Evolutionary conservation across 2,113 vertebrate species (phyloP).

Genomic region (Nycticryphes semicollaris): DNA sequence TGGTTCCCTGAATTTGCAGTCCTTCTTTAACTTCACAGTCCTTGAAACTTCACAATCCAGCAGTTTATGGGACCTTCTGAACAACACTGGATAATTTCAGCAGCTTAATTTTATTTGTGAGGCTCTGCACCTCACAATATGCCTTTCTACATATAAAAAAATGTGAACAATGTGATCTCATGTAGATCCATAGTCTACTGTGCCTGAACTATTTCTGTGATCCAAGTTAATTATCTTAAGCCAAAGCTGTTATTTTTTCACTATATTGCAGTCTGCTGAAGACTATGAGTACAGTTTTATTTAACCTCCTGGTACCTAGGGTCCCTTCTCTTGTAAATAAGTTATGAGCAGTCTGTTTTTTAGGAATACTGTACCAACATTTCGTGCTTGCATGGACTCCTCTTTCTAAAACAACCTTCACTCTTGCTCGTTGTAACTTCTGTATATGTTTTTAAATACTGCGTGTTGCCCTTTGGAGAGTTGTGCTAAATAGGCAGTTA

Average conservation of each 20-base stretch:
- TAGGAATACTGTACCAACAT: background rate
- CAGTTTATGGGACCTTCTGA: background rate
- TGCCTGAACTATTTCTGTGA: background rate
- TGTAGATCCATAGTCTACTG: background rate
- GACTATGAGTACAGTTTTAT: background rate
- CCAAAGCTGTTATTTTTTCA: slow-evolving; percentile 27
- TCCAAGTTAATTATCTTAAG: background rate
- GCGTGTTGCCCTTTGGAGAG: background rate
- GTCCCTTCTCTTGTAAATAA: background rate
- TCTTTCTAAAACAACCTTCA: background rate
- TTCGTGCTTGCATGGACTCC: background rate
- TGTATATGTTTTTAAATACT: background rate
- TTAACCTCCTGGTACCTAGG: background rate
- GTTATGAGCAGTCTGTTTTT: background rate
- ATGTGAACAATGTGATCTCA: accelerated
- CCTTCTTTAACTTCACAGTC: background rate
- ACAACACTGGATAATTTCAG: background rate
- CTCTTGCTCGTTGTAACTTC: background rate
- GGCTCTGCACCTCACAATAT: background rate
- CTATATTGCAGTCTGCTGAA: background rate
- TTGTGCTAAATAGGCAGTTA: background rate
- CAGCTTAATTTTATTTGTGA: background rate
- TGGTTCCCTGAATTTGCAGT: background rate
- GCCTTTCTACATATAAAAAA: background rate
- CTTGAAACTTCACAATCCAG: background rate